These are phyloP conservation scores for Drosophila trichaetosa DNA, from an alignment of 2,888 invertebrate genomes.

Conservation along the genomic window DNA sequence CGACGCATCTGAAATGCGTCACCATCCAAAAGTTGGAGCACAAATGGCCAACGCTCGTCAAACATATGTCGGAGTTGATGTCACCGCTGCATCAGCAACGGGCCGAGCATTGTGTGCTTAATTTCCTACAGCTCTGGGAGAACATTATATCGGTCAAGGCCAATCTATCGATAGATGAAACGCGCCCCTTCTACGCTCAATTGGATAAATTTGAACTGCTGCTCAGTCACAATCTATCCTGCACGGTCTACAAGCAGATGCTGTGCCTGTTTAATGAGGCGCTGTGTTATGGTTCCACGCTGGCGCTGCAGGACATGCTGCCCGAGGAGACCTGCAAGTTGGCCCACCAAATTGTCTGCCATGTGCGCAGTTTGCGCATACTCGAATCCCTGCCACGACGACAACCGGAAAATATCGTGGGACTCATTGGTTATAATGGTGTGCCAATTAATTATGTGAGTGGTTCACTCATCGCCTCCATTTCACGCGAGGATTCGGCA, in stretches of 20 bases:
- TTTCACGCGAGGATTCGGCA: constrained; percentile 17
- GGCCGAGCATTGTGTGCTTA: constrained; percentile 90
- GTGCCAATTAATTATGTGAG: constrained; percentile 71
- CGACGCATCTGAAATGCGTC: constrained; percentile 93
- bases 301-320: constrained; percentile 94
- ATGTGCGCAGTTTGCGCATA: constrained; percentile 93
- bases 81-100: constrained; percentile 69
- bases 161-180: constrained; percentile 94
- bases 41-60: constrained; percentile 93
- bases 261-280: constrained; percentile 95
- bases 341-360: constrained; percentile 93
- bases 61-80: constrained; percentile 86
- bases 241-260: constrained; percentile 93
- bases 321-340: constrained; percentile 95
- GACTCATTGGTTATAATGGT: constrained; percentile 83
- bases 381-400: constrained; percentile 84
- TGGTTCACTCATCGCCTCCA: constrained; percentile 46
- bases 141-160: constrained; percentile 96
- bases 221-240: constrained; percentile 89
- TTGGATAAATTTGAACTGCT: constrained; percentile 92
- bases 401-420: constrained; percentile 83
- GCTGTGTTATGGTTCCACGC: constrained; percentile 94
- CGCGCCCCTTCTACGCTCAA: constrained; percentile 94
- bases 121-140: constrained; percentile 94
- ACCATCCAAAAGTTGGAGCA: constrained; percentile 94